Percentiles rank a stretch among this genome's conserved stretches.
These are phyloP conservation scores for Anolis carolinensis DNA, from an alignment of 2,113 vertebrate species.

Conservation along the genomic window DNA sequence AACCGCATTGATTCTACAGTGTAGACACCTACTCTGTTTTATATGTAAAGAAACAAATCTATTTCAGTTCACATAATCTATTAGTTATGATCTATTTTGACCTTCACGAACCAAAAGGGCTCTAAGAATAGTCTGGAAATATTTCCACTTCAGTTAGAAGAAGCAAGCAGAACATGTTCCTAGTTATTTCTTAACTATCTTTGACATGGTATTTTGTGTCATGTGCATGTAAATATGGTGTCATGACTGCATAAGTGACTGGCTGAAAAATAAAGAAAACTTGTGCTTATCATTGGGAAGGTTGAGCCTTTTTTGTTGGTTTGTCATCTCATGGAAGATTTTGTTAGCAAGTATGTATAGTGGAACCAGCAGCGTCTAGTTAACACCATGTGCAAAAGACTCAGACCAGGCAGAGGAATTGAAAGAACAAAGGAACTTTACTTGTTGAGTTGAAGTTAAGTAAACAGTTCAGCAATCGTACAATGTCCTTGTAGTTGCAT, in stretches of 20 bases:
- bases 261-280: slow-evolving; percentile 66
- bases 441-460: too few species aligned
- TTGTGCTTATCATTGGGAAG: slow-evolving; percentile 9
- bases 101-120: not conserved
- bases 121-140: not conserved
- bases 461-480: too few species aligned
- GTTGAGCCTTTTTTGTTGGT: not conserved
- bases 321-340: not conserved
- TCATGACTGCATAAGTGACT: slow-evolving; percentile 49
- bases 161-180: not conserved
- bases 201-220: slow-evolving; percentile 31
- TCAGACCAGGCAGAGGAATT: too few species aligned
- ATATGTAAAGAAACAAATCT: not conserved
- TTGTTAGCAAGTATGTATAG: too few species aligned
- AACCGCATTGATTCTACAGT: too few species aligned
- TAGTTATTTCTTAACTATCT: slow-evolving; percentile 24
- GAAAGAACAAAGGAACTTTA: too few species aligned
- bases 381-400: too few species aligned
- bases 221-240: slow-evolving; percentile 44
- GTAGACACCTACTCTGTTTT: too few species aligned
- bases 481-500: too few species aligned
- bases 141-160: not conserved
- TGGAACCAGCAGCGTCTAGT: too few species aligned
- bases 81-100: not conserved
- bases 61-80: not conserved